Percentiles rank a stretch among this genome's conserved stretches.
Conservation (phyloP, 2,888 invertebrate genomes). For the Suillia variegata region DNA sequence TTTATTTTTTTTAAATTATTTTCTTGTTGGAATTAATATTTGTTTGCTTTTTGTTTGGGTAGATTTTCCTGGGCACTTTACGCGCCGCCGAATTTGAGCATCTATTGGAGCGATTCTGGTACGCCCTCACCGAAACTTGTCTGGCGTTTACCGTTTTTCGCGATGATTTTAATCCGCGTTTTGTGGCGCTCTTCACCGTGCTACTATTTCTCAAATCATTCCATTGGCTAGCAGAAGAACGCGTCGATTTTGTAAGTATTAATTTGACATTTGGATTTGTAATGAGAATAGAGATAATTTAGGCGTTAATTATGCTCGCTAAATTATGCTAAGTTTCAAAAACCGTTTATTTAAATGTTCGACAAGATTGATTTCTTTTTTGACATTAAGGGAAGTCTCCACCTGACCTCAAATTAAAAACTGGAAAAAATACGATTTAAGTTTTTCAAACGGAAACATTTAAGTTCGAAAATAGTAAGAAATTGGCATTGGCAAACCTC, state of each 20-base stretch:
- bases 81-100: constrained; percentile 98
- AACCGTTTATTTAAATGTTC: no score
- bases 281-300: not conserved
- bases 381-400: no score
- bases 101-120: constrained; percentile 97
- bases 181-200: constrained; percentile 96
- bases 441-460: no score
- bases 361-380: no score
- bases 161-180: constrained; percentile 98
- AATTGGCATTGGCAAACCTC: no score
- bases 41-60: constrained; percentile 17
- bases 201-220: constrained; percentile 97
- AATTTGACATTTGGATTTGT: not conserved
- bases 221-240: constrained; percentile 99
- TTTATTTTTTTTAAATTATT: no score
- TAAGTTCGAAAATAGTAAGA: no score
- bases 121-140: constrained; percentile 99
- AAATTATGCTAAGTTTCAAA: no score
- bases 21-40: not conserved
- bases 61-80: constrained; percentile 89
- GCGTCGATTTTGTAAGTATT: constrained; percentile 94
- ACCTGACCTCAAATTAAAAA: no score
- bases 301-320: no score
- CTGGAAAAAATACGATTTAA: no score
- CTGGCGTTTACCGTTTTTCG: constrained; percentile 98